These are phyloP conservation scores for Octodon degus DNA, from an alignment of 2,113 vertebrate species.

Conservation along the genomic window DNA sequence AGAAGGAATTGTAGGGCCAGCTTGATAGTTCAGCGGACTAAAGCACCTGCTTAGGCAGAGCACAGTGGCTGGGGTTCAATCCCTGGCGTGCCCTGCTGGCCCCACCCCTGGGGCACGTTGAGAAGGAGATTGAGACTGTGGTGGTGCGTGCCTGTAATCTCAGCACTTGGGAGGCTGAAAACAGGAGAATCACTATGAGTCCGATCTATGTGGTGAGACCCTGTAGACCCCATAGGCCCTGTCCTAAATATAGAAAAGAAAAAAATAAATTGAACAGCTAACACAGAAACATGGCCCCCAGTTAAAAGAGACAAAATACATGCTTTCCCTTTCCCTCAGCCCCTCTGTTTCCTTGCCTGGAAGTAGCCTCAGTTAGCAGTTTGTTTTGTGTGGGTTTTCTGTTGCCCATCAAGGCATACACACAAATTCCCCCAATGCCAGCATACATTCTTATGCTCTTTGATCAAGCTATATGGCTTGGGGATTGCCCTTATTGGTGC, in stretches of 20 bases:
- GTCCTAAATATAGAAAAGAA: not conserved
- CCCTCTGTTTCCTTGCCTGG: not conserved
- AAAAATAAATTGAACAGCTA: not conserved
- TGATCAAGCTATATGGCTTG: constrained; percentile 21
- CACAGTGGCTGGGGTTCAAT: too few relatives aligned
- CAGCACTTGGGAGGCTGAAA: too few relatives aligned
- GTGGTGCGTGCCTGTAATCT: too few relatives aligned
- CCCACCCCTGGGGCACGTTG: too few relatives aligned
- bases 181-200: too few relatives aligned
- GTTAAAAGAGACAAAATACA: constrained; percentile 37
- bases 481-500: not conserved
- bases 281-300: not conserved
- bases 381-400: constrained; percentile 41
- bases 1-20: not conserved
- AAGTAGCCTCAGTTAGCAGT: constrained; percentile 12
- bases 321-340: not conserved
- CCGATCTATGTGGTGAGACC: too few relatives aligned
- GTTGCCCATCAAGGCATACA: not conserved
- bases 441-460: not conserved
- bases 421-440: constrained; percentile 16
- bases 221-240: too few relatives aligned
- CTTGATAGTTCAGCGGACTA: too few relatives aligned
- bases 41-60: too few relatives aligned
- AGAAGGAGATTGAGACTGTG: too few relatives aligned
- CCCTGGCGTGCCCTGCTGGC: too few relatives aligned